A percentile compares a stretch with the other conserved stretches of the same genome.
Evolutionary conservation across 1,140 invertebrate genomes (phyloP).

Genomic region (Atopsyche davidsoni): DNA sequence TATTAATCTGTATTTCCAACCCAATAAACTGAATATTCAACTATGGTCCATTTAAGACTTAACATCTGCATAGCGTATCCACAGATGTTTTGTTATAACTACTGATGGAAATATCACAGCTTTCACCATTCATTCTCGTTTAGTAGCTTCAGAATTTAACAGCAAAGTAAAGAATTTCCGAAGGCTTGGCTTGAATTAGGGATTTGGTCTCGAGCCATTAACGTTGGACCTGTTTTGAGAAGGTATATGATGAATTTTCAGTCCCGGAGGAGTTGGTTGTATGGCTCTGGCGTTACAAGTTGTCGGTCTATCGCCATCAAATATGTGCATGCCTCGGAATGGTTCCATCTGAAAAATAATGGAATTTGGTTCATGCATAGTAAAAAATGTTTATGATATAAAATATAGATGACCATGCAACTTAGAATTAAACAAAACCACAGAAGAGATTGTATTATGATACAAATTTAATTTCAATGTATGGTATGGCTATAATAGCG

Average conservation of each 20-base stretch:
- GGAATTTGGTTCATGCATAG: not conserved
- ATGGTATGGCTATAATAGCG: not conserved
- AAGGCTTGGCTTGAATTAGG: not conserved
- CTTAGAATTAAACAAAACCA: not conserved
- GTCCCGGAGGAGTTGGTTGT: constrained; percentile 31
- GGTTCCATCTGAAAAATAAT: constrained; percentile 32
- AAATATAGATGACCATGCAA: not conserved
- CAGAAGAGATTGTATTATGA: not conserved
- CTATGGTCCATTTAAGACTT: no score
- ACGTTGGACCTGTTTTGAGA: not conserved
- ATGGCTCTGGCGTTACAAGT: constrained; percentile 36
- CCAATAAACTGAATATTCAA: no score
- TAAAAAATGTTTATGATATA: not conserved
- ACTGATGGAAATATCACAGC: no score
- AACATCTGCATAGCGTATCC: no score
- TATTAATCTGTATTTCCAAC: no score
- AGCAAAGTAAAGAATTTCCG: no score
- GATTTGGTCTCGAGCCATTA: not conserved
- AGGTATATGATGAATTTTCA: constrained; percentile 35
- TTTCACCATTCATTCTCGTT: no score
- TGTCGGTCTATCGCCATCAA: constrained; percentile 34
- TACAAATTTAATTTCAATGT: not conserved
- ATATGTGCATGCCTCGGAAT: constrained; percentile 36
- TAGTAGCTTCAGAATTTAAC: no score
- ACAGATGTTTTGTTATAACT: no score